Evolutionary conservation across 2,797 vertebrate genomes (phyloP).

Genomic region (Champsocephalus esox): DNA sequence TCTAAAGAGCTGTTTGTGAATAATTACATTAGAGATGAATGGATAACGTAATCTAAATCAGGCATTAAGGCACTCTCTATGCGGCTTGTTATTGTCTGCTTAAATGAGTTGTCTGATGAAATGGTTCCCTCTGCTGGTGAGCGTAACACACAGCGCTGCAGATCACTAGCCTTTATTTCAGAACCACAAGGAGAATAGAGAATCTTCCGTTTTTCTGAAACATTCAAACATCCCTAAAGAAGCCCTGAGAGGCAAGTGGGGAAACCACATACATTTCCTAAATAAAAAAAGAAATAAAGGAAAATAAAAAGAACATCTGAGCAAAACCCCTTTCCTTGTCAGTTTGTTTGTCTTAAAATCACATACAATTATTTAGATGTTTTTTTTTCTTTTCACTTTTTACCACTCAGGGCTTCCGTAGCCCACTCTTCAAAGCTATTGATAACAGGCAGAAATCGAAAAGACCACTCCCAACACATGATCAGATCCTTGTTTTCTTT

Average conservation of each 20-base stretch:
- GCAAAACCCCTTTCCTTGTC: too few species aligned
- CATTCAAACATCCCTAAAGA: not conserved
- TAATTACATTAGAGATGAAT: constrained; percentile 42
- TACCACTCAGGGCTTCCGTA: too few species aligned
- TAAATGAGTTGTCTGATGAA: constrained; percentile 21
- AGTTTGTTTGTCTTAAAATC: too few species aligned
- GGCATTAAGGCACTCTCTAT: constrained; percentile 13
- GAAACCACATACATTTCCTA: too few species aligned
- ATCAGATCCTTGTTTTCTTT: constrained; percentile 60
- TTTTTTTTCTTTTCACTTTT: too few species aligned
- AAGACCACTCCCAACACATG: constrained; percentile 15
- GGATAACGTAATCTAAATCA: constrained; percentile 34
- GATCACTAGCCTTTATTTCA: not conserved
- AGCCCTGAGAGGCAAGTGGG: too few species aligned
- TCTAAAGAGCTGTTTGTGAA: constrained; percentile 18
- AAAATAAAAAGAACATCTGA: too few species aligned
- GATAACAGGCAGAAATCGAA: not conserved
- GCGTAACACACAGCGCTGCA: not conserved
- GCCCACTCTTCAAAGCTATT: not conserved
- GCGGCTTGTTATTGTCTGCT: constrained; percentile 9
- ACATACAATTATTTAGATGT: too few species aligned
- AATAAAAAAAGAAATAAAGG: too few species aligned
- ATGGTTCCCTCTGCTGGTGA: constrained; percentile 60
- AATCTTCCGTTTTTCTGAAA: not conserved
- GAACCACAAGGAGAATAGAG: not conserved